phyloP scores from a whole-genome alignment of 2,888 invertebrate species.

The Mechanitis mazaeus region DNA sequence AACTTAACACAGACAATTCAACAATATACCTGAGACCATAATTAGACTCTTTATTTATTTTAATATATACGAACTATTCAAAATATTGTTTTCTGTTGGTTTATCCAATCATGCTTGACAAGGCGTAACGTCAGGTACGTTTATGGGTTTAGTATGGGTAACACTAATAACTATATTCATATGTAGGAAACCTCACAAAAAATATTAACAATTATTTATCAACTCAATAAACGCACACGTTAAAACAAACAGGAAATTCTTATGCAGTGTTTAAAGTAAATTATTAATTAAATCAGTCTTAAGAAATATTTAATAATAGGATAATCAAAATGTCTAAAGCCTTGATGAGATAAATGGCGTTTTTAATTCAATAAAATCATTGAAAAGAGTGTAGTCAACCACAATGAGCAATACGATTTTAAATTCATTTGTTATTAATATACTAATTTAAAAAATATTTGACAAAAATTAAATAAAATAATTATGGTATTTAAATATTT shows the following conservation, averaged over 20 bases:
- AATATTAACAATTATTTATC: no score
- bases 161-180: no score
- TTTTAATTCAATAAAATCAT: no score
- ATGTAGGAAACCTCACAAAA: no score
- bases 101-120: no score
- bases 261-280: not conserved
- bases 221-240: no score
- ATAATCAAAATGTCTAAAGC: not conserved
- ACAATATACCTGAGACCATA: slow-evolving; percentile 7
- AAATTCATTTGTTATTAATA: no score
- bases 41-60: slow-evolving; percentile 12
- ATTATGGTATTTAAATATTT: not conserved
- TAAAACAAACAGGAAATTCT: not conserved
- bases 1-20: slow-evolving; percentile 11
- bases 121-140: slow-evolving; percentile 1
- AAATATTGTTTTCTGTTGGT: slow-evolving; percentile 4
- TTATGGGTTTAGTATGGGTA: not conserved
- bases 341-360: no score
- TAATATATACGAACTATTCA: slow-evolving; percentile 8
- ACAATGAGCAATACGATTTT: no score
- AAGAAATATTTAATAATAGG: slow-evolving; percentile 16
- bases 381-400: no score
- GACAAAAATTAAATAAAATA: not conserved
- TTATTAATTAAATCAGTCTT: slow-evolving; percentile 33
- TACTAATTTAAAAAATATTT: no score